These are phyloP conservation scores for Chalcis sispes DNA, from an alignment of 2,888 invertebrate genomes.

Conservation along the genomic window DNA sequence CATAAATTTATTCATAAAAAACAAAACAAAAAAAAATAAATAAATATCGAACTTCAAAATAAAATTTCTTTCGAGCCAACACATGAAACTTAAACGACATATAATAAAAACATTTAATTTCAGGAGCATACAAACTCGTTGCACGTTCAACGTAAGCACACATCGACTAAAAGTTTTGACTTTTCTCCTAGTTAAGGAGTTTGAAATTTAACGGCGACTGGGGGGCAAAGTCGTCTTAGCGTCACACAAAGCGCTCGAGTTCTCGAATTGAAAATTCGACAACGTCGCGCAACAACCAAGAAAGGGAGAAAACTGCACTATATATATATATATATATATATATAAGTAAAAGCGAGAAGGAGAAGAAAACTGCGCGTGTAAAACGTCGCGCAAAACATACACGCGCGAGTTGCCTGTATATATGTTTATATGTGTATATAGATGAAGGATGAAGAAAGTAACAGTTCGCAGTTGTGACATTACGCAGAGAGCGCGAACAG, in stretches of 20 bases:
- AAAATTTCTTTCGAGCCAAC: background rate
- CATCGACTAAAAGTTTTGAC: constrained; percentile 18
- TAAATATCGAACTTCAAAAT: too few relatives aligned
- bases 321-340: background rate
- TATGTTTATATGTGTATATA: too few relatives aligned
- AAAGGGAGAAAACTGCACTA: constrained; percentile 5
- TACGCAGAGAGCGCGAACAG: constrained; percentile 26
- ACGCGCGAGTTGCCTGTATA: background rate
- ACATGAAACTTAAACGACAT: background rate
- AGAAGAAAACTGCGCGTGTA: background rate
- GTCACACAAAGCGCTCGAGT: background rate
- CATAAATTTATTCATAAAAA: too few relatives aligned
- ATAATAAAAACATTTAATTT: constrained; percentile 22
- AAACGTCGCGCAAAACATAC: too few relatives aligned
- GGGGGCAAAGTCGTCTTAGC: background rate
- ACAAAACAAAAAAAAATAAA: too few relatives aligned
- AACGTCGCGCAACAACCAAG: background rate
- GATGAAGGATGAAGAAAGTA: too few relatives aligned
- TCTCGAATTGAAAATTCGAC: constrained; percentile 28
- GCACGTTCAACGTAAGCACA: background rate
- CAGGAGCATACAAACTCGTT: background rate
- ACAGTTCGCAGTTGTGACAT: constrained; percentile 35
- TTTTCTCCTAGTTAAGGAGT: constrained; percentile 42
- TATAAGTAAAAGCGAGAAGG: too few relatives aligned
- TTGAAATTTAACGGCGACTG: constrained; percentile 22